Base-by-base conservation (phyloP, 35 echinoderm and acorn worm species). In the Anneissia japonica region DNA sequence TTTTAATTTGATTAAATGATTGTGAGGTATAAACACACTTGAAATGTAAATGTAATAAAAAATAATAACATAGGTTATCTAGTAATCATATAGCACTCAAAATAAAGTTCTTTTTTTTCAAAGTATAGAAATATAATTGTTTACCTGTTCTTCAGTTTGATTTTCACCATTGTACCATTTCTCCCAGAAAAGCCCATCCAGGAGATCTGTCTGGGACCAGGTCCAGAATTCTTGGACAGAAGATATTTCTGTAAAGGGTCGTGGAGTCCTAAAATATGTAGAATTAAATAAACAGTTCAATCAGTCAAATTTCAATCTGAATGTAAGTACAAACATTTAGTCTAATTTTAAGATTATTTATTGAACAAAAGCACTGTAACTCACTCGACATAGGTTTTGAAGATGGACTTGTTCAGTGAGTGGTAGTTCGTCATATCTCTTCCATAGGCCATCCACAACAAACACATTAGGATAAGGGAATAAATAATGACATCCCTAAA, bases 361-460 rank as follows among this genome's bases (percentile, higher is more conserved):
- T n/a, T n/a, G n/a, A n/a, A n/a, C n/a, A n/a, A n/a, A n/a, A n/a
- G n/a, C n/a, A n/a, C n/a, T n/a, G n/a, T n/a, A 4, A 81, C 84
- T 86, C 83, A 94, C 90, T 88, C 75, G n/a, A 97, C 75, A 85
- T 81, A 97, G 31, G 82, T 89, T 32, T 93, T 84, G 4, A 83
- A 56, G 37, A 97, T 77, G 4, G 87, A 89, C 19, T 88, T 87
- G 72, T 97, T 97, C 38, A 93, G 77, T 1, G 88, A 85, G 36
- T 84, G 38, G 56, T 97, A 88, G 31, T 87, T 35, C 13, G 82
- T 36, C 7, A 83, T 56, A 34, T 90, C 87, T 36, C 87, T 87
- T 46, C 94, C 94, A 85, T 97, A 97, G 4, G 90, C 91, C 72
- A 97, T 91, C 94, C 91, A 97, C 85, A 93, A 31, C 1, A 97